phyloP scores from a whole-genome alignment of 2,797 vertebrate genomes.

The Rhyacichthys aspro region DNA sequence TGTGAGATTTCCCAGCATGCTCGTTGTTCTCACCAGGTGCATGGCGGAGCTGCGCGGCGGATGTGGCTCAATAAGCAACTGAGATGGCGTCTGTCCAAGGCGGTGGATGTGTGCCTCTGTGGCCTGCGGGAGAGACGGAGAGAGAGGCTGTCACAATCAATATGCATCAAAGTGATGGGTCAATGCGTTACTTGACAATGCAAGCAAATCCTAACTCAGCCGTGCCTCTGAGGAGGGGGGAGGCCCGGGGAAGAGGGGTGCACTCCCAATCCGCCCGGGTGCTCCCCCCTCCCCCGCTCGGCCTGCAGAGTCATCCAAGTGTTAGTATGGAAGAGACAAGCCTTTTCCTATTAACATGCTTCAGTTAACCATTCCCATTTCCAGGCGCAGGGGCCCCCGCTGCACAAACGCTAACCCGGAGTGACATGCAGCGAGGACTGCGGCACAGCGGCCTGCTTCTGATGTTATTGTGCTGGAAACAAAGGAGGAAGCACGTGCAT shows the following conservation, averaged over 20 bases:
- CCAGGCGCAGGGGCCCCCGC: constrained; percentile 77
- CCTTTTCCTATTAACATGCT: constrained; percentile 95
- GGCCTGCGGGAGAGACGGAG: constrained; percentile 79
- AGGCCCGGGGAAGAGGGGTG: constrained; percentile 72
- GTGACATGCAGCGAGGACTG: constrained; percentile 84
- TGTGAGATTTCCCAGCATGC: constrained; percentile 72
- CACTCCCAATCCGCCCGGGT: constrained; percentile 84
- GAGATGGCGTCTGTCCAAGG: constrained; percentile 99
- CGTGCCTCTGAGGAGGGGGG: constrained; percentile 73
- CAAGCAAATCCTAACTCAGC: constrained; percentile 90
- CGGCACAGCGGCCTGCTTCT: constrained; percentile 64
- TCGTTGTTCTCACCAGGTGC: constrained; percentile 94
- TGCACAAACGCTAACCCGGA: constrained; percentile 89
- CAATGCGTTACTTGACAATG: constrained; percentile 91
- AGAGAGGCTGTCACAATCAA: constrained; percentile 88
- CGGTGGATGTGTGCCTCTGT: constrained; percentile 96
- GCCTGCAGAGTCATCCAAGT: constrained; percentile 91
- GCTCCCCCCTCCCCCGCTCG: constrained; percentile 78
- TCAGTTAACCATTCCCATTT: constrained; percentile 89
- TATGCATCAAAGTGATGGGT: constrained; percentile 92
- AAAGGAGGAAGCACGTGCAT: constrained; percentile 67
- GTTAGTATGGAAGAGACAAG: constrained; percentile 97
- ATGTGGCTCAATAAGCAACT: constrained; percentile 99
- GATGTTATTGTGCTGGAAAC: constrained; percentile 81
- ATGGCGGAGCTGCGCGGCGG: constrained; percentile 98